phyloP scores from a whole-genome alignment of 2,113 vertebrate species.

The Quiscalus mexicanus region DNA sequence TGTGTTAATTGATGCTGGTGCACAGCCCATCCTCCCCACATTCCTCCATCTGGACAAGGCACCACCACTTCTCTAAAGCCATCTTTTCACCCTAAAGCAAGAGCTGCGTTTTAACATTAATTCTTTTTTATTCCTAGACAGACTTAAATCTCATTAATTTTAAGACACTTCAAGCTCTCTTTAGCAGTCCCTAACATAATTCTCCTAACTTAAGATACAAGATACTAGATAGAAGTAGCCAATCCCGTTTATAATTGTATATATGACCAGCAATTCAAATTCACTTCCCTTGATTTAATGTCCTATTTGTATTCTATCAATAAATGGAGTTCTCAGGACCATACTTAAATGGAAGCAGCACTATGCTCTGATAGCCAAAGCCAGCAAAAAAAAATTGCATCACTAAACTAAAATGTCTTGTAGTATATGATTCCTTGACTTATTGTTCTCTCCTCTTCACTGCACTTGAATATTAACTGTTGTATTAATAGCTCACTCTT shows the following conservation, averaged over 20 bases:
- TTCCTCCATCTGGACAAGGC: neutral
- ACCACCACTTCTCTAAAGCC: neutral
- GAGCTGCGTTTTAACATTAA: neutral
- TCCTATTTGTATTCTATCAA: slow-evolving; percentile 52
- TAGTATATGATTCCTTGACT: slow-evolving; percentile 68
- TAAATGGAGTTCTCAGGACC: slow-evolving; percentile 56
- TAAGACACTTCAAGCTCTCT: slow-evolving; percentile 41
- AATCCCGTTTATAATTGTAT: neutral
- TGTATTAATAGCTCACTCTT: slow-evolving; percentile 84
- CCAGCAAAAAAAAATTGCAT: slow-evolving; percentile 24
- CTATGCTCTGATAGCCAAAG: slow-evolving; percentile 46
- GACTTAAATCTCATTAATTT: slow-evolving; percentile 59
- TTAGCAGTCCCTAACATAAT: slow-evolving; percentile 17
- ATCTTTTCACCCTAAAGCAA: neutral
- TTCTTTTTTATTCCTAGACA: slow-evolving; percentile 4
- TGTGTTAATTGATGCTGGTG: rapidly evolving
- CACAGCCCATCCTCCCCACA: neutral
- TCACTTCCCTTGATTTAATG: slow-evolving; percentile 53
- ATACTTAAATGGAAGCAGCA: slow-evolving; percentile 13
- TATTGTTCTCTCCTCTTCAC: slow-evolving; percentile 74
- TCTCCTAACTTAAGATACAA: slow-evolving; percentile 11
- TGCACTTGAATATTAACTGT: slow-evolving; percentile 82
- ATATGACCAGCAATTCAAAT: slow-evolving; percentile 42
- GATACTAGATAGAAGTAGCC: neutral
- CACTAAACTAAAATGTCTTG: slow-evolving; percentile 49